Base-by-base conservation (phyloP, 1,140 invertebrate species). In the Drosophila rufa region DNA sequence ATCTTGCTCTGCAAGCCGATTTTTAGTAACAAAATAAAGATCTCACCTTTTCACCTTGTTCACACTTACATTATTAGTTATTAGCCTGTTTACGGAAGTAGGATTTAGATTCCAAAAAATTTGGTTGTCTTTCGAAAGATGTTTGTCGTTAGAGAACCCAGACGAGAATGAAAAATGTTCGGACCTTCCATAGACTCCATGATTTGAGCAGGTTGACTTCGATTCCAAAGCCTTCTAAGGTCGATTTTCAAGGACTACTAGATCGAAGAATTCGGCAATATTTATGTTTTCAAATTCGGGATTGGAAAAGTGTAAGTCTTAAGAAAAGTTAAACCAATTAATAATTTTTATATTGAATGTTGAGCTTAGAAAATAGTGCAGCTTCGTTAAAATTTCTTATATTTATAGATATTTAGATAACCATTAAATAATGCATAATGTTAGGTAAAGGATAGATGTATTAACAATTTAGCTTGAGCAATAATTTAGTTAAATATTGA, bases 11-110 rank as follows among this genome's bases (percentile, higher is more conserved):
- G 25, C 14, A 30, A 25, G 0, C 14, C 0, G 8, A 19, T 38
- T 36, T 17, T 48, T 1, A 22, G 9, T 17, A 1, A 45, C 9
- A 47, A 33, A 38, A n/a, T 4, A 14, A 2, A 38, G 4, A 14
- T 14, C 9, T 15, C 2, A 15, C 4, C 4, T 4, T 36, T n/a
- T 27, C 1, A 2, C 7, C 9, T 36, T 45, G 12, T 22, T 27
- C 2, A 12, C 61, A 74, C 57, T 82, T 12, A 87, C 83, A 25
- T 70, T 53, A 5, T 36, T 70, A 68, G 84, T 70, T 53, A 5
- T 36, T 70, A 71, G 84, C 84, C 84, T 80, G 84, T 51, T 89
- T 78, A 80, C 55, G 84, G 84, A 89, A 80, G 58, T 71, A 78
- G 84, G 84, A 71, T 60, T 51, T 50, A n/a, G 19, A 48, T 43